Evolutionary conservation across 2,797 vertebrate species (phyloP).

Genomic region (Rousettus madagascariensis): DNA sequence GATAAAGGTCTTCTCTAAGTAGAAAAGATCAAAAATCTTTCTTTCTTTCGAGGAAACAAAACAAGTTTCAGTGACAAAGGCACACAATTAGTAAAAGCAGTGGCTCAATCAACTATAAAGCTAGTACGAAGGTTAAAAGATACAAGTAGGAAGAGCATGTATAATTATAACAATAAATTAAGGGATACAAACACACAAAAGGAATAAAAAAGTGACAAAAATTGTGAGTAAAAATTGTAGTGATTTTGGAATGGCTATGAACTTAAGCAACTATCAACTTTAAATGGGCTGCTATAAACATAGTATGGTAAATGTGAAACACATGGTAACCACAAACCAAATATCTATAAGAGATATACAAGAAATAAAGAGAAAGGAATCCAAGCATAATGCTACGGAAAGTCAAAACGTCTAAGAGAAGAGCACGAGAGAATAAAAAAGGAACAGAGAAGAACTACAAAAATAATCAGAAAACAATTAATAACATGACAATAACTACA

Average conservation of each 20-base stretch:
- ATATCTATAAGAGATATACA: not conserved
- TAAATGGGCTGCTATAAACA: not conserved
- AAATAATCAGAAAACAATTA: not conserved
- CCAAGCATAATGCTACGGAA: not conserved
- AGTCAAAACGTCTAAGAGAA: not conserved
- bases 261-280: not conserved
- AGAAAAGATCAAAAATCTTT: not conserved
- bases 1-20: not conserved
- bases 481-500: not conserved
- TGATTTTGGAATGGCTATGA: not conserved
- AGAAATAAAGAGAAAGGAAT: not conserved
- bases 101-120: not conserved
- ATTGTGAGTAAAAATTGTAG: not conserved
- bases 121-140: not conserved
- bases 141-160: not conserved
- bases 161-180: not conserved
- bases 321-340: not conserved
- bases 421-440: not conserved
- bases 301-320: not conserved
- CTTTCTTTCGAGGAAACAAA: not conserved
- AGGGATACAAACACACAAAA: not conserved
- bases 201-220: not conserved
- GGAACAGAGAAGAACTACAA: not conserved
- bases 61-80: not conserved
- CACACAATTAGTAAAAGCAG: not conserved